A percentile compares a stretch with the other conserved stretches of the same genome.
Evolutionary conservation across 1,140 invertebrate species (phyloP).

Genomic region (Seison nebaliae): DNA sequence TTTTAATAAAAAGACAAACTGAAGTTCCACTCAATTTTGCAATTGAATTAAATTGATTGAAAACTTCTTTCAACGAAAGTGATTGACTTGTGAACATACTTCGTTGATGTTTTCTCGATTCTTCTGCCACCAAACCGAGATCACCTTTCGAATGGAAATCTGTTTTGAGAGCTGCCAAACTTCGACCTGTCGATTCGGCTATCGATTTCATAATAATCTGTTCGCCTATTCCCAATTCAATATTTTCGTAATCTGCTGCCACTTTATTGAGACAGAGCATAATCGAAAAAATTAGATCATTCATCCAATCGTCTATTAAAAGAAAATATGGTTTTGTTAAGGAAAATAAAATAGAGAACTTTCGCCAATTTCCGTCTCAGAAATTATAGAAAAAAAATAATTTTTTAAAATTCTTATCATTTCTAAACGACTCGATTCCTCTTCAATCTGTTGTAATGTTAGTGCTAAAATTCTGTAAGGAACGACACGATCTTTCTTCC

Average conservation of each 20-base stretch:
- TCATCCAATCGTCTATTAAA: too few species aligned
- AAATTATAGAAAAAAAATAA: constrained; percentile 68
- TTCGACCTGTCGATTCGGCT: constrained; percentile 59
- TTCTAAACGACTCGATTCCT: constrained; percentile 38
- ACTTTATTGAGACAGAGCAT: constrained; percentile 83
- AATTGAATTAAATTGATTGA: constrained; percentile 16
- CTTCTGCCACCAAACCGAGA: constrained; percentile 66
- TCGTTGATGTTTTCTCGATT: constrained; percentile 14
- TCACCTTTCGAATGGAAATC: constrained; percentile 55
- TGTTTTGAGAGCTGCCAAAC: constrained; percentile 36
- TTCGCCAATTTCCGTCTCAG: constrained; percentile 51
- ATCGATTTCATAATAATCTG: constrained; percentile 66
- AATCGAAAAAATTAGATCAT: constrained; percentile 60
- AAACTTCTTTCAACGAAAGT: neutral
- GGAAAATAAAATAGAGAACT: too few species aligned
- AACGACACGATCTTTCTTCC: constrained; percentile 4
- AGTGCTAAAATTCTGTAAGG: constrained; percentile 9
- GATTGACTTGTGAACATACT: neutral
- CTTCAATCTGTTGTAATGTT: constrained; percentile 13
- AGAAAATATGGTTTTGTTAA: too few species aligned
- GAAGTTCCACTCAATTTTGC: constrained; percentile 54
- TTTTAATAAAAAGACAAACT: constrained; percentile 29
- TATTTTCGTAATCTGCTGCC: constrained; percentile 60
- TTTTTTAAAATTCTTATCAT: constrained; percentile 77
- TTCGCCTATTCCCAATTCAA: constrained; percentile 74